phyloP scores from a whole-genome alignment of 2,113 vertebrate species.

The Oriolus oriolus region DNA sequence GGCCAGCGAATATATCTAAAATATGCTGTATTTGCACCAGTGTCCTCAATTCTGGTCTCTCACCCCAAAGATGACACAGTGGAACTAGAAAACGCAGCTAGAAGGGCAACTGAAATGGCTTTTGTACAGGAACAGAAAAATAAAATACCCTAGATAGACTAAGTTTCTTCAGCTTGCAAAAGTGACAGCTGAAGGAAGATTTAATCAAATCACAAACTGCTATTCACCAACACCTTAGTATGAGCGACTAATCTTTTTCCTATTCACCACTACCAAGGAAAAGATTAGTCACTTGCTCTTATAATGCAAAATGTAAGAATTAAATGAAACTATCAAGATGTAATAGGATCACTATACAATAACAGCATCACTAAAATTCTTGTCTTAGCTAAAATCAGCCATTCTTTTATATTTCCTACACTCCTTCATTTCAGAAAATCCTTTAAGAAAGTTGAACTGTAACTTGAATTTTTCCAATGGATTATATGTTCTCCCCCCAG shows the following conservation, averaged over 20 bases:
- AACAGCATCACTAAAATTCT: background rate
- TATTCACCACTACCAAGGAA: background rate
- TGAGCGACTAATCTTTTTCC: background rate
- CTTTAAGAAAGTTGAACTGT: background rate
- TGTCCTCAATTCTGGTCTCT: background rate
- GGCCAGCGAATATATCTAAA: background rate
- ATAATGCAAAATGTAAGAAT: background rate
- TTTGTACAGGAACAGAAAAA: background rate
- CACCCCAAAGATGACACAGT: background rate
- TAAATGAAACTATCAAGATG: background rate
- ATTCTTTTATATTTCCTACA: background rate
- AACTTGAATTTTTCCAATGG: background rate
- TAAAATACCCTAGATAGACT: background rate
- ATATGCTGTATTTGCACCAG: background rate
- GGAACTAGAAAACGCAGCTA: background rate
- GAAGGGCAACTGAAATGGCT: background rate
- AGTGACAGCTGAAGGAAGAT: background rate
- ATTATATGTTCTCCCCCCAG: background rate
- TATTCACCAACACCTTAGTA: background rate
- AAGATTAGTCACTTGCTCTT: background rate
- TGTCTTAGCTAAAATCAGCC: background rate
- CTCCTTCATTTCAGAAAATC: background rate
- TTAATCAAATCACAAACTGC: background rate
- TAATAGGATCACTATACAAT: background rate
- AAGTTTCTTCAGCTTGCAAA: background rate